Evolutionary conservation across 1,140 invertebrate genomes (phyloP).

Genomic region (Physella acuta): DNA sequence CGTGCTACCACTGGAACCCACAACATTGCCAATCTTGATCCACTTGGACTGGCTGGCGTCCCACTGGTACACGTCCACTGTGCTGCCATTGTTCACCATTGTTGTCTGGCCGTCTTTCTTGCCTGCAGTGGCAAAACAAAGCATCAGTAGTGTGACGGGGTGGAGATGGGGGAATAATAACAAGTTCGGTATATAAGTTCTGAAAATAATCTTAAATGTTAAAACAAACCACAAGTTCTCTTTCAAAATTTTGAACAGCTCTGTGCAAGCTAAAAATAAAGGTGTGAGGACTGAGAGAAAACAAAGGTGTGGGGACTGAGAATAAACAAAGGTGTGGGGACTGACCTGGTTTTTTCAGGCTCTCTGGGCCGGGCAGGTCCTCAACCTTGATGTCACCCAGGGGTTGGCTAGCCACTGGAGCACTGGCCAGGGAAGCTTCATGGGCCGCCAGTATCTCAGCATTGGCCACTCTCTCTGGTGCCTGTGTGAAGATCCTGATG

Average conservation of each 20-base stretch:
- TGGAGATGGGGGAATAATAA: too few relatives aligned
- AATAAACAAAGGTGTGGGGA: too few relatives aligned
- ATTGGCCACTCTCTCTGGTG: slow-evolving; percentile 69
- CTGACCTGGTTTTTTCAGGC: slow-evolving; percentile 74
- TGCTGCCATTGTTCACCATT: slow-evolving; percentile 74
- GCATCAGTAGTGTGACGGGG: too few relatives aligned
- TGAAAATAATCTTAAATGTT: too few relatives aligned
- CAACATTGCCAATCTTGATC: slow-evolving; percentile 86
- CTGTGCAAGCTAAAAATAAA: too few relatives aligned
- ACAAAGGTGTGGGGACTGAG: too few relatives aligned
- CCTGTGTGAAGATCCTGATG: slow-evolving; percentile 80
- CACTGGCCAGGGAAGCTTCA: slow-evolving; percentile 71
- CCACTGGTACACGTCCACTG: slow-evolving; percentile 73
- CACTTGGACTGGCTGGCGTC: slow-evolving; percentile 71
- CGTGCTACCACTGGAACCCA: slow-evolving; percentile 74
- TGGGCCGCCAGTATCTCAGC: slow-evolving; percentile 69
- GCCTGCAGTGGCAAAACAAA: slow-evolving; percentile 37
- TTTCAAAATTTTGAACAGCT: too few relatives aligned
- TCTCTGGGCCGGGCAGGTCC: slow-evolving; percentile 79
- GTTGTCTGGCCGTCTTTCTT: slow-evolving; percentile 79
- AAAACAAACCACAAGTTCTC: too few relatives aligned
- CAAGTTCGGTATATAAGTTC: too few relatives aligned
- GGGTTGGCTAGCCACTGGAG: slow-evolving; percentile 64
- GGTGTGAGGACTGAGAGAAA: too few relatives aligned
- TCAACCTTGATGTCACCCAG: slow-evolving; percentile 81